Conservation (phyloP, 2,113 vertebrate genomes). For the Serranochromis macrocephalus region DNA sequence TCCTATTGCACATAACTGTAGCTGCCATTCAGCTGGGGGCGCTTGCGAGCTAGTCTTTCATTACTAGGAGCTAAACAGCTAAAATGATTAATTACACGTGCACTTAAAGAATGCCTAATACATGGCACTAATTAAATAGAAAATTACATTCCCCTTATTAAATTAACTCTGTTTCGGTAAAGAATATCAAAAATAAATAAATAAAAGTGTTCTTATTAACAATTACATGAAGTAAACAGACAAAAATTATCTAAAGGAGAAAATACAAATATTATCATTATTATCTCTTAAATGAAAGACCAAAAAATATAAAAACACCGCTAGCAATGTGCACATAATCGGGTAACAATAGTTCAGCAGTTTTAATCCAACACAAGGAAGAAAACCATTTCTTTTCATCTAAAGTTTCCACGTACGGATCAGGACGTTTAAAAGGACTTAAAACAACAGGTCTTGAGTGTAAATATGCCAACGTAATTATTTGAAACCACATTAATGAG, state of each 20-base stretch:
- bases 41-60: not conserved
- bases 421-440: not conserved
- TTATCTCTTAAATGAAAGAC: not conserved
- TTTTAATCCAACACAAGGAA: not conserved
- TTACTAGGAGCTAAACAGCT: not conserved
- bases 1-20: not conserved
- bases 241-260: not conserved
- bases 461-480: not conserved
- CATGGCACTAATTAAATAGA: not conserved
- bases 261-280: not conserved
- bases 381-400: not conserved
- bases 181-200: not conserved
- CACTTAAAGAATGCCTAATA: not conserved
- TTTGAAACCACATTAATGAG: not conserved
- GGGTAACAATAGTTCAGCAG: not conserved
- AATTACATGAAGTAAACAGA: not conserved
- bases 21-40: not conserved
- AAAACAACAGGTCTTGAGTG: not conserved
- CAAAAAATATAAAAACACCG: not conserved
- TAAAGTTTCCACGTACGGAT: not conserved
- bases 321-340: not conserved
- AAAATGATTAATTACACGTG: not conserved
- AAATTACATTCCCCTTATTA: not conserved
- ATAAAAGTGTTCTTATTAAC: not conserved
- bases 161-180: not conserved